phyloP scores from a whole-genome alignment of 2,797 vertebrate genomes.

The Acipenser transmontanus region DNA sequence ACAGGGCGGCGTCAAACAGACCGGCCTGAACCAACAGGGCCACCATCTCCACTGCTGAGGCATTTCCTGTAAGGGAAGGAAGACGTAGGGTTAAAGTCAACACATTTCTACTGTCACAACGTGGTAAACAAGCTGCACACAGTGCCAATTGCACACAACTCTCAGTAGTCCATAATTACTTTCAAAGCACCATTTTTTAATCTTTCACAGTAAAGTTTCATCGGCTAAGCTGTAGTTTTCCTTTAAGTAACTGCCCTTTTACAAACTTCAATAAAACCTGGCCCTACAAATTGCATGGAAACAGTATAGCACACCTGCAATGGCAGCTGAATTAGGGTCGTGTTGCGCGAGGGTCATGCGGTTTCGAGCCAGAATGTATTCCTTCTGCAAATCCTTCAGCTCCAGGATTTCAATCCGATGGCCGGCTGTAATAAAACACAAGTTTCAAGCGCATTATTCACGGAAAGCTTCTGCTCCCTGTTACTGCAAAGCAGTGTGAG shows the following conservation, averaged over 20 bases:
- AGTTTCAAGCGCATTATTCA: not conserved
- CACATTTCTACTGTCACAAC: not conserved
- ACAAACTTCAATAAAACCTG: too few species aligned
- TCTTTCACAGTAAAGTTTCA: too few species aligned
- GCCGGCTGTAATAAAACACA: constrained; percentile 47
- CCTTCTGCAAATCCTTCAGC: constrained; percentile 79
- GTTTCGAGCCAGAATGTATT: constrained; percentile 73
- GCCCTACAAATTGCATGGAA: not conserved
- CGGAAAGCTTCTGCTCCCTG: not conserved
- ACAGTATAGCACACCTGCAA: constrained; percentile 63
- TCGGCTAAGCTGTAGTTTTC: too few species aligned
- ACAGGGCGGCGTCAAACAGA: constrained; percentile 79
- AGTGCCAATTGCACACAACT: too few species aligned
- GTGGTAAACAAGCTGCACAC: too few species aligned
- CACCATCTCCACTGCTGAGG: constrained; percentile 72
- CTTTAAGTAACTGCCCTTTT: too few species aligned
- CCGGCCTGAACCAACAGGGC: constrained; percentile 78
- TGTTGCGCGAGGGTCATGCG: constrained; percentile 81
- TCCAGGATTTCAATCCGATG: constrained; percentile 85
- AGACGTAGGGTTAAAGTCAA: not conserved
- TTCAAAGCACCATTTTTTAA: too few species aligned
- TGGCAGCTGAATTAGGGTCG: constrained; percentile 63
- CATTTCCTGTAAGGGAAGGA: constrained; percentile 58
- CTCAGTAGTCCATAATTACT: too few species aligned
- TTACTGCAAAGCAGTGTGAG: too few species aligned